These are phyloP conservation scores for Ispidina lecontei DNA, from an alignment of 2,797 vertebrate species.

Conservation along the genomic window DNA sequence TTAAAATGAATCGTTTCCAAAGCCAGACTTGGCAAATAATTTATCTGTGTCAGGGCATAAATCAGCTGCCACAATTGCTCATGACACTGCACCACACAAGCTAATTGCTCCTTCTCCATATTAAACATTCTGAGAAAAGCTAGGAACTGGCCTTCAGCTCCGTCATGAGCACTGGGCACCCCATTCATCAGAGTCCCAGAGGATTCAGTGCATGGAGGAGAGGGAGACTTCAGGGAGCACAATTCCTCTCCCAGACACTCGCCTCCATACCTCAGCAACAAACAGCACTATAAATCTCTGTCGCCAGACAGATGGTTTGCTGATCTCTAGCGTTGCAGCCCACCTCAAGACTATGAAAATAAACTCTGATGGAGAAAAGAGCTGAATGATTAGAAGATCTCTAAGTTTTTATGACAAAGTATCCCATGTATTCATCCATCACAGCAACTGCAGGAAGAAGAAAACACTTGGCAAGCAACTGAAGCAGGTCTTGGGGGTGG, in stretches of 20 bases:
- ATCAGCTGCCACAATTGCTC: neutral
- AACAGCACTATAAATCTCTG: constrained; percentile 30
- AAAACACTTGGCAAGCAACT: neutral
- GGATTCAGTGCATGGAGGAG: neutral
- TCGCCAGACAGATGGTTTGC: neutral
- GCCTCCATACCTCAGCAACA: neutral
- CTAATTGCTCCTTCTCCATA: neutral
- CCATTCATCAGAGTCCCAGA: constrained; percentile 11
- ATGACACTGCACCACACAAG: neutral
- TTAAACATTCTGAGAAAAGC: neutral
- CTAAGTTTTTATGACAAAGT: neutral
- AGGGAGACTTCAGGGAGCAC: neutral
- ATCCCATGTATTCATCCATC: neutral
- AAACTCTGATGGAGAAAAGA: neutral
- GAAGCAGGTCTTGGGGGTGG: accelerated
- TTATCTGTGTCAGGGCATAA: neutral
- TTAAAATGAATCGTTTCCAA: neutral
- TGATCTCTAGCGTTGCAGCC: neutral
- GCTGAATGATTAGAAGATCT: neutral
- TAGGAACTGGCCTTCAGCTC: neutral
- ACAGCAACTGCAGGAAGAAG: neutral
- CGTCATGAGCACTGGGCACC: accelerated
- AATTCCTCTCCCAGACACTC: neutral
- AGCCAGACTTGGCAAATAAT: neutral
- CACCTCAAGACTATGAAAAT: neutral